Evolutionary conservation across 2,888 invertebrate genomes (phyloP), one percentile per base, ranked within the genome.

Genomic region (Torymus tubicola): DNA sequence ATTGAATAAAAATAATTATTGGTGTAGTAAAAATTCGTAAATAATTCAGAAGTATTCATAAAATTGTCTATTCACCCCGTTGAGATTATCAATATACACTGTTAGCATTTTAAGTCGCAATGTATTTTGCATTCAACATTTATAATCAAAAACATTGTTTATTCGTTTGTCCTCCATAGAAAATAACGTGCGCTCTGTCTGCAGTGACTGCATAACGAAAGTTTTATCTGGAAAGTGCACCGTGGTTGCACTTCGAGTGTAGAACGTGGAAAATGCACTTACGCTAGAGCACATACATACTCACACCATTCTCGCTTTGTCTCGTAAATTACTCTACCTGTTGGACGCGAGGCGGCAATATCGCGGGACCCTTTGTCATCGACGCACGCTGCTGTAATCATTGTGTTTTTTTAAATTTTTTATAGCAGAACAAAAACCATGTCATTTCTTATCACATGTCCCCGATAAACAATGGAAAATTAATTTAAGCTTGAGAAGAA

Each of bases 311-410:
- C 13, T 18, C 67, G n/a, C 53, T 21, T 60, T 21, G 60, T 12
- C 53, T 55, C 67, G 67, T 68, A 68, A 67, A 67, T 67, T 67
- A 67, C 53, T 67, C 67, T 67, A 67, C 67, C 67, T 68, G 67
- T 68, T 68, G 67, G 67, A 53, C 53, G 53, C 24, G 53, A 55
- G 24, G 53, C 67, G 24, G 67, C 67, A 55, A 68, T 68, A 68
- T 68, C 67, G 55, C 67, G 14, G 14, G 52, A 55, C 14, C 53
- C 52, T 68, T 68, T 68, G 67, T 68, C 67, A 68, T 68, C 67
- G 67, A 21, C 52, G 21, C 67, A n/a, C 53, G 24, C 18, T 13
- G 52, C 67, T 68, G 53, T 53, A 68, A 68, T 68, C 67, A 68
- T 55, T 24, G 67, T 21, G 2, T 53, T 50, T 64, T 68, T 68